A percentile compares a stretch with the other conserved stretches of the same genome.
These are phyloP conservation scores for Zeus faber DNA, from an alignment of 2,113 vertebrate genomes.

Conservation along the genomic window DNA sequence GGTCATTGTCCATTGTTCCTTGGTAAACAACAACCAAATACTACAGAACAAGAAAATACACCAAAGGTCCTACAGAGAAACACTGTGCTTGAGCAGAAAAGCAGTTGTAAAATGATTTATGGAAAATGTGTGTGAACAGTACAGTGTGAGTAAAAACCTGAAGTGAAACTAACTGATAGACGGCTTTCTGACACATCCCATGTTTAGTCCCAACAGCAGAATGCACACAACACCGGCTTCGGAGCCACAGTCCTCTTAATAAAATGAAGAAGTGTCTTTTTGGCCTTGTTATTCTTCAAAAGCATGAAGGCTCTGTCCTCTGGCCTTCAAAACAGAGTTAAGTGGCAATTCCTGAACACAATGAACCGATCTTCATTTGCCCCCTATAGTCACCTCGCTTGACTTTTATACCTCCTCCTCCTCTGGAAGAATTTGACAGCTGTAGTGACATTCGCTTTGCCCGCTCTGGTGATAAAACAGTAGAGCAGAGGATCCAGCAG, in stretches of 20 bases:
- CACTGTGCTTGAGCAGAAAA: not conserved
- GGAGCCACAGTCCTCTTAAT: too few relatives aligned
- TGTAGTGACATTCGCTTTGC: slow-evolving; percentile 71
- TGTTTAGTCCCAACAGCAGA: too few relatives aligned
- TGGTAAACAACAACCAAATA: too few relatives aligned
- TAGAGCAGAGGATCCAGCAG: slow-evolving; percentile 86
- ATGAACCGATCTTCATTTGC: not conserved
- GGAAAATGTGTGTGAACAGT: not conserved
- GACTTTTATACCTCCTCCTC: slow-evolving; percentile 17
- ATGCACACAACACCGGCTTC: too few relatives aligned
- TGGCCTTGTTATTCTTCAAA: too few relatives aligned
- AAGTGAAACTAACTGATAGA: slow-evolving; percentile 6
- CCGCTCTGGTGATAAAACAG: slow-evolving; percentile 83
- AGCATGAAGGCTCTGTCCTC: too few relatives aligned
- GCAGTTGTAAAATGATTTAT: not conserved
- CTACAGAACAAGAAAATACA: too few relatives aligned
- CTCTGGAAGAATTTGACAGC: slow-evolving; percentile 68
- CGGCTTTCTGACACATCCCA: not conserved
- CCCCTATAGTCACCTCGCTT: slow-evolving; percentile 10
- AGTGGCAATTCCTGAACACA: too few relatives aligned
- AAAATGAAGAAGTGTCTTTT: too few relatives aligned
- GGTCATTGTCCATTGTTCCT: too few relatives aligned
- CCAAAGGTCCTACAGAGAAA: too few relatives aligned
- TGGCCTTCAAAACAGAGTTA: too few relatives aligned
- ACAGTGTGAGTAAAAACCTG: slow-evolving; percentile 2